Base-by-base conservation (phyloP, 2,113 vertebrate genomes). In the Origma solitaria region DNA sequence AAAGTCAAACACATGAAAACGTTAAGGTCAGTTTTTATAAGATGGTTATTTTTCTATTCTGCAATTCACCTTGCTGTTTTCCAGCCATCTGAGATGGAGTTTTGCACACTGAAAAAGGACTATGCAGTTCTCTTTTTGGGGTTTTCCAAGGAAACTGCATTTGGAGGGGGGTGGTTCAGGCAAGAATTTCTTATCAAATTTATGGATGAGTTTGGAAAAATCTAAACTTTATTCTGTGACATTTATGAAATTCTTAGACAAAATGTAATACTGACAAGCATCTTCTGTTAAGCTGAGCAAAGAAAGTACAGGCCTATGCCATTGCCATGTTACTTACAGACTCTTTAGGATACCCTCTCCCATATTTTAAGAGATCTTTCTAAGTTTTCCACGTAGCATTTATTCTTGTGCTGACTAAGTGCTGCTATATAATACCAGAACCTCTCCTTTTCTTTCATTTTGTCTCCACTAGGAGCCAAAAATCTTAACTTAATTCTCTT, bases 151-250 rank as follows among this genome's bases (percentile, higher is more conserved):
- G 23, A 47, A 80, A 71, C 69, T 12, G 7, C 2, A 7, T 49
- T 47, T 14, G 7, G 19, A 5, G 2, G 3, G 2, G 15, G 28
- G 17, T 2, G 1, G 21, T 44, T 51, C 37, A 53, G 17, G 31
- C 7, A 58, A 64, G 47, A 78, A 2, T 49, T 62, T 44, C 28
- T 62, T 42, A 13, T 35, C 18, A 72, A 69, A 68, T 15, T 73
- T 78, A 33, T 23, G 28, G 64, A 58, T 40, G 20, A 19, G 33
- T 88, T 78, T 88, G 60, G 5, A 69, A 86, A 75, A 72, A 27
- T 35, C 23, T 19, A 49, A 69, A 40, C 7, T 13, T 72, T 35
- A 45, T 89, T 79, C 50, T 65, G 33, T 45, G 54, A 40, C 9
- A 19, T 45, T 54, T 53, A 56, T 16, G 4, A 81, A 95, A 66